phyloP scores from a whole-genome alignment of 2,888 invertebrate genomes.

The Lepidocyrtinus sp. region DNA sequence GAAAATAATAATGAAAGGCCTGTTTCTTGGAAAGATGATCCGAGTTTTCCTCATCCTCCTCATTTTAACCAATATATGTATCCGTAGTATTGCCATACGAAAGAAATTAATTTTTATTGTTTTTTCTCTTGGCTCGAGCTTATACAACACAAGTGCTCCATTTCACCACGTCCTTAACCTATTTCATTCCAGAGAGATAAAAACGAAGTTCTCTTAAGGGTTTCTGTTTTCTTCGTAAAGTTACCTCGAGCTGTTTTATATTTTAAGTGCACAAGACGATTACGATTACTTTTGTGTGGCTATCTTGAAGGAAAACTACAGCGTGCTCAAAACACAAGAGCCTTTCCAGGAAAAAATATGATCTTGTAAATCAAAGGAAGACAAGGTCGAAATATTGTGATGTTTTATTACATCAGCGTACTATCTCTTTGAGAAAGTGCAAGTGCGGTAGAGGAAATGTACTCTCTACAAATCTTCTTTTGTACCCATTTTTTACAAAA shows the following conservation, averaged over 20 bases:
- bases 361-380: constrained; percentile 3
- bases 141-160: neutral
- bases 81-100: neutral
- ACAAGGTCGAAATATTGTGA: constrained; percentile 1
- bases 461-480: no score
- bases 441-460: no score
- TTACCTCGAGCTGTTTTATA: neutral
- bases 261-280: constrained; percentile 13
- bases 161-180: constrained; percentile 18
- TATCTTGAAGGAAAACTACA: neutral
- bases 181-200: neutral
- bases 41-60: neutral
- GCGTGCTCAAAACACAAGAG: neutral
- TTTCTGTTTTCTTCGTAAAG: neutral
- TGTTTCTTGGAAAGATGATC: constrained; percentile 15
- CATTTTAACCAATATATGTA: neutral
- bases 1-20: constrained; percentile 10
- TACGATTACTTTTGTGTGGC: neutral
- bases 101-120: constrained; percentile 14
- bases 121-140: constrained; percentile 1
- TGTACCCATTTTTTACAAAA: no score
- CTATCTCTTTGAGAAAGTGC: no score
- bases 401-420: neutral
- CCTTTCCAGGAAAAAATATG: neutral
- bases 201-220: neutral